Base-by-base conservation (phyloP, 1,140 invertebrate species). In the Schmidtea mediterranea region DNA sequence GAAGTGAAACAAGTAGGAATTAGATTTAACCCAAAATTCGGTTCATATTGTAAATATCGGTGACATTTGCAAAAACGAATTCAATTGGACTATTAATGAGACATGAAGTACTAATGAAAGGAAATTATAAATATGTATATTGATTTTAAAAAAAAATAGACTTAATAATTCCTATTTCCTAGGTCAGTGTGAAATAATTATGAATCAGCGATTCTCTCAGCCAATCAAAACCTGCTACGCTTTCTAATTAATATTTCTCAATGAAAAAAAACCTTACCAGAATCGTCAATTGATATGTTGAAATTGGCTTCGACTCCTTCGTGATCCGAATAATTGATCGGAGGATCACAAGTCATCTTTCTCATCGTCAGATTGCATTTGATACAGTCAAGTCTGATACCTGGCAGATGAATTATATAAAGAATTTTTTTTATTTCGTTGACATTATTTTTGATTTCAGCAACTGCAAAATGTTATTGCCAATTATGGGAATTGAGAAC, bases 311-410 rank as follows among this genome's bases (percentile, higher is more conserved):
- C 61, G n/a, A 87, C 74, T n/a, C 79, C 80, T 68, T 86, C 82
- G 59, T 87, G 82, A 62, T 87, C 82, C 0, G 82, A 86, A 63
- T 76, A 86, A 58, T 79, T 32, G 3, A 32, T 81, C 55, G 77
- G 80, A 46, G 68, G 58, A 49, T 72, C 59, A 1, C 70, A 71
- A 9, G 79, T 78, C 38, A 86, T 73, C 54, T 75, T 69, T 36
- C 75, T 67, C 53, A 77, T 73, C 46, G 80, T 73, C 3, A 80
- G 78, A 52, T 72, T 40, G 66, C 66, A 63, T 74, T 79, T 54
- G 72, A 70, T 32, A 68, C 55, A 41, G 76, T 65, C 49, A 71
- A 68, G 41, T 74, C 71, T 68, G 76, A 57, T 47, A 61, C 56
- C 56, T 56, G 43, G 21, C 41, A 47, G 47, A 32, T 46, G n/a